A percentile compares a stretch with the other conserved stretches of the same genome.
Conservation (phyloP, 2,113 vertebrate genomes). For the Lasiurus borealis region DNA sequence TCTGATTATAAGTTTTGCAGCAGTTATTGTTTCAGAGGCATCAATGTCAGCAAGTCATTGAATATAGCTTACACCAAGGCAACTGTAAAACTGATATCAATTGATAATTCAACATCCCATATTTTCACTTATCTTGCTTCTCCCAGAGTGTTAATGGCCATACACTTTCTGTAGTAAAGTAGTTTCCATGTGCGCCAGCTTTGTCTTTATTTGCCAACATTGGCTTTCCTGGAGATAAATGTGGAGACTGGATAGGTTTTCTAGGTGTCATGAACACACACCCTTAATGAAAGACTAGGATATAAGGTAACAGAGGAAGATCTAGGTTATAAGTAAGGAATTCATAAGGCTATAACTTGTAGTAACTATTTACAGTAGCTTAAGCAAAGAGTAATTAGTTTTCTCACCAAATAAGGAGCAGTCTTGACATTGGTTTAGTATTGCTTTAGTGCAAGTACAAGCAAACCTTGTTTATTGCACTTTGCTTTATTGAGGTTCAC, state of each 20-base stretch:
- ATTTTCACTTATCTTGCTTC: neutral
- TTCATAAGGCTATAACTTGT: neutral
- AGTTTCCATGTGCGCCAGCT: neutral
- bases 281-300: neutral
- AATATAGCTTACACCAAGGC: neutral
- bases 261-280: neutral
- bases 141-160: neutral
- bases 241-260: neutral
- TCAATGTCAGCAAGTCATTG: neutral
- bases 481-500: neutral
- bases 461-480: neutral
- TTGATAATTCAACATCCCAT: neutral
- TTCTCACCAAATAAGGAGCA: neutral
- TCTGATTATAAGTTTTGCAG: neutral
- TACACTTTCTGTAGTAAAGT: neutral
- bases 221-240: neutral
- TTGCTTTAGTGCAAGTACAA: neutral
- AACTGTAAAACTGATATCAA: neutral
- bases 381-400: slow-evolving; percentile 4
- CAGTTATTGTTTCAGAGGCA: neutral
- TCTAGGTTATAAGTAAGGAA: neutral
- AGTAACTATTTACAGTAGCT: neutral
- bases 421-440: neutral
- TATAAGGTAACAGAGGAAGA: neutral
- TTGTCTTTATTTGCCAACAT: neutral